Base-by-base conservation (phyloP, 2,888 invertebrate species). In the Apomyelois bistriatella region DNA sequence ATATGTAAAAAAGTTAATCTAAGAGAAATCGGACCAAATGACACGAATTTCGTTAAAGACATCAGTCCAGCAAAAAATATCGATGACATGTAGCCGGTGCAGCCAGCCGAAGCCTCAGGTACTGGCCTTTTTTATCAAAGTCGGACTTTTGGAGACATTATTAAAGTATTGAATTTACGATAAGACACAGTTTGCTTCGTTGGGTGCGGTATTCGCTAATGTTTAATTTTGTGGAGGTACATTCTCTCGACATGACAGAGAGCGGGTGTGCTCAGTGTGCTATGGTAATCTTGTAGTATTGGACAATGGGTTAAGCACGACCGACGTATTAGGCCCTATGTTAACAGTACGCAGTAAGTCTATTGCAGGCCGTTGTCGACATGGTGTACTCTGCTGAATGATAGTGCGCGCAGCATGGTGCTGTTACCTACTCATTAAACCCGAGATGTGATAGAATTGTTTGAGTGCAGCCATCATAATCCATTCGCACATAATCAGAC, bases 21-120 rank as follows among this genome's bases (percentile, higher is more conserved):
- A 78, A 80, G 84, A 85, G 86, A 85, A 88, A 89, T 87, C 87
- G 82, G 82, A 82, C 80, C 85, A 79, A 86, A 78, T 88, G 89
- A 89, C 88, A 89, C 81, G 85, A 82, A 87, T 87, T 88, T 86
- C 82, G 85, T 87, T 86, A 85, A 86, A 87, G 87, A 87, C 84
- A 80, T 85, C 85, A 82, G 79, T 68, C 71, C 64, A 68, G 82
- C 86, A 88, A 89, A 89, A 89, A 87, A 85, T 79, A 76, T 79
- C 77, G 85, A 79, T 82, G 87, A 88, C 85, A 85, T 78, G 81
- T 78, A 72, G 74, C 69, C 72, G 72, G 79, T 72, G 74, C 73
- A 76, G 75, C 75, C 80, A 76, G 78, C 76, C 74, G 74, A 78
- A 70, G 73, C 72, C 72, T 62, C 82, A 82, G 82, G 82, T 82